Percentiles rank a stretch among this genome's conserved stretches.
phyloP scores from a whole-genome alignment of 2,888 invertebrate genomes.

The Ectropis crepuscularia region DNA sequence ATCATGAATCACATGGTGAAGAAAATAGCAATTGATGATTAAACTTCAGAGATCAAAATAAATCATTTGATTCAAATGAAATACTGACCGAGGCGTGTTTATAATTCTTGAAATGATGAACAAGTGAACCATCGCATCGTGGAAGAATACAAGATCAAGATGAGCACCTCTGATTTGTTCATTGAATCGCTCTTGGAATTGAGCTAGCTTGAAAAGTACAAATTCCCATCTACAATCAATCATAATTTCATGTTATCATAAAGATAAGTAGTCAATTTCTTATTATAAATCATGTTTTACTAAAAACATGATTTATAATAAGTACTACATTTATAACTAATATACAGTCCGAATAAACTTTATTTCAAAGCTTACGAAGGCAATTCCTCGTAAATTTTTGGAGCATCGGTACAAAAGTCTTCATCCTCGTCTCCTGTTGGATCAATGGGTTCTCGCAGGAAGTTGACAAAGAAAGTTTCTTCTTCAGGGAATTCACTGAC shows the following conservation, averaged over 20 bases:
- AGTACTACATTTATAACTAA: too few relatives aligned
- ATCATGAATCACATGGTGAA: neutral
- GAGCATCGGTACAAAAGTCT: slow-evolving; percentile 90
- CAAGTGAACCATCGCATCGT: slow-evolving; percentile 93
- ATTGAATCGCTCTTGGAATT: slow-evolving; percentile 91
- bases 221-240: slow-evolving; percentile 80
- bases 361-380: slow-evolving; percentile 80
- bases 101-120: slow-evolving; percentile 94
- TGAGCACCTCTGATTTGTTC: slow-evolving; percentile 89
- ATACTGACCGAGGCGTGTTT: slow-evolving; percentile 87
- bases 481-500: slow-evolving; percentile 78
- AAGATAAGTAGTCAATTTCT: too few relatives aligned
- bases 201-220: slow-evolving; percentile 84
- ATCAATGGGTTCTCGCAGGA: slow-evolving; percentile 92
- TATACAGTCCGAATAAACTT: too few relatives aligned
- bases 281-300: too few relatives aligned
- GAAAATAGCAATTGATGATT: too few relatives aligned
- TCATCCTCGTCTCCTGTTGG: slow-evolving; percentile 91
- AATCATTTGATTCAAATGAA: too few relatives aligned
- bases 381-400: slow-evolving; percentile 93
- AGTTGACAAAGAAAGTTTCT: slow-evolving; percentile 92
- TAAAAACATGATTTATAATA: too few relatives aligned
- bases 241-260: too few relatives aligned
- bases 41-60: too few relatives aligned
- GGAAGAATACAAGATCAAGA: slow-evolving; percentile 94